Evolutionary conservation across 2,888 invertebrate species (phyloP), one percentile per base, ranked within the genome.

Genomic region (Tigriopus californicus): DNA sequence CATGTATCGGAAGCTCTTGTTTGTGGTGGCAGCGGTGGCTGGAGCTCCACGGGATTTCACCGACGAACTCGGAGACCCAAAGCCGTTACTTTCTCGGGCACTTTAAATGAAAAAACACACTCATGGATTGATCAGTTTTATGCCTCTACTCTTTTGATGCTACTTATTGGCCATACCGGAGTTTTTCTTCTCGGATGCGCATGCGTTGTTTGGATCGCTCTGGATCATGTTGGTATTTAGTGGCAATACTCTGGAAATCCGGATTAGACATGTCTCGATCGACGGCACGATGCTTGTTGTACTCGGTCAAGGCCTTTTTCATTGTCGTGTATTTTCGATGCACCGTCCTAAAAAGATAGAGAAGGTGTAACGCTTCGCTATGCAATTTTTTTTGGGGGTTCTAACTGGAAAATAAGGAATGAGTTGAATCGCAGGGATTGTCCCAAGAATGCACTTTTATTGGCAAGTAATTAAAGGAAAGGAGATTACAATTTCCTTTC

Each of bases 1-100:
- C 86, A 89, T 85, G 68, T 88, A 88, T 10, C 86, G 77, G 71
- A 88, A 88, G 68, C 85, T 85, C 67, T 86, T 85, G 0, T 24
- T 56, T 20, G 15, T 22, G n/a, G 8, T 18, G 2, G 15, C 20
- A 5, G 51, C 10, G 20, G 13, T n/a, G n/a, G 5, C 15, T 3
- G 46, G 46, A 3, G 46, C 20, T 46, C 46, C 46, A 5, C 20
- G 15, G 10, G 46, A 15, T 18, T 46, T 46, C 33, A 33, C 33
- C 8, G 33, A 33, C 8, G 33, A 33, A 33, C 33, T 33, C 8
- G 33, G 33, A 20, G 46, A 15, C 10, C 20, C 46, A 20, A 15
- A 15, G 10, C 24, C 51, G 10, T 15, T 20, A 10, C 24, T 51
- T 20, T 51, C 24, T 20, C 24, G 20, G 15, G 15, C 51, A 5